Evolutionary conservation across 1,140 invertebrate genomes (phyloP).

Genomic region (Drosophila littoralis): DNA sequence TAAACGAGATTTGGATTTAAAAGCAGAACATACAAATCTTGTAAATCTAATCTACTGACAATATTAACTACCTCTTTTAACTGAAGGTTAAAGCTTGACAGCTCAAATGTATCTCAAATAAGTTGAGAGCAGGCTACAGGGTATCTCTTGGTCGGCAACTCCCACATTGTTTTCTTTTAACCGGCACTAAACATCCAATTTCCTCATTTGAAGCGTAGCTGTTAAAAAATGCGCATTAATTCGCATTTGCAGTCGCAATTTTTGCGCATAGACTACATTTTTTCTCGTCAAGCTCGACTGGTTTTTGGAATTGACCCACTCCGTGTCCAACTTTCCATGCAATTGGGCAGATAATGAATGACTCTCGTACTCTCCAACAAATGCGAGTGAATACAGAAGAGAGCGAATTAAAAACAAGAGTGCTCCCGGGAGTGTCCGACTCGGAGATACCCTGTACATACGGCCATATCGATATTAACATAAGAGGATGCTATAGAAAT

Average conservation of each 20-base stretch:
- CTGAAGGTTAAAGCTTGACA: too few relatives aligned
- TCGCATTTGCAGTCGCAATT: constrained; percentile 23
- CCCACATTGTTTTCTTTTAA: background rate
- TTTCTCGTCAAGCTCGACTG: constrained; percentile 44
- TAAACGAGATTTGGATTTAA: too few relatives aligned
- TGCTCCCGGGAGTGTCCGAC: background rate
- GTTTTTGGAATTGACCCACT: constrained; percentile 70
- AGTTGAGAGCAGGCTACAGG: background rate
- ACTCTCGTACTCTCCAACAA: constrained; percentile 29
- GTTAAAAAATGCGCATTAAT: constrained; percentile 14
- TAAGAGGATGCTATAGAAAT: too few relatives aligned
- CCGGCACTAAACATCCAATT: background rate
- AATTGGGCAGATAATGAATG: constrained; percentile 62
- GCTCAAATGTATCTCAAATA: too few relatives aligned
- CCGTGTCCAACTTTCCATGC: constrained; percentile 61
- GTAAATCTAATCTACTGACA: too few relatives aligned
- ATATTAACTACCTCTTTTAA: too few relatives aligned
- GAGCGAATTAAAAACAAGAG: constrained; percentile 12
- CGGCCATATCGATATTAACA: too few relatives aligned
- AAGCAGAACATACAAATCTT: too few relatives aligned
- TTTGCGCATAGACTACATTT: constrained; percentile 20
- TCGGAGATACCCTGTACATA: background rate
- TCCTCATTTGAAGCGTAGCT: constrained; percentile 13
- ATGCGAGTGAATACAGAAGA: constrained; percentile 30
- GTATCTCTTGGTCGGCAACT: background rate